Percentiles rank a stretch among this genome's conserved stretches.
Evolutionary conservation across 2,797 vertebrate genomes (phyloP).

Genomic region (Channa striata): DNA sequence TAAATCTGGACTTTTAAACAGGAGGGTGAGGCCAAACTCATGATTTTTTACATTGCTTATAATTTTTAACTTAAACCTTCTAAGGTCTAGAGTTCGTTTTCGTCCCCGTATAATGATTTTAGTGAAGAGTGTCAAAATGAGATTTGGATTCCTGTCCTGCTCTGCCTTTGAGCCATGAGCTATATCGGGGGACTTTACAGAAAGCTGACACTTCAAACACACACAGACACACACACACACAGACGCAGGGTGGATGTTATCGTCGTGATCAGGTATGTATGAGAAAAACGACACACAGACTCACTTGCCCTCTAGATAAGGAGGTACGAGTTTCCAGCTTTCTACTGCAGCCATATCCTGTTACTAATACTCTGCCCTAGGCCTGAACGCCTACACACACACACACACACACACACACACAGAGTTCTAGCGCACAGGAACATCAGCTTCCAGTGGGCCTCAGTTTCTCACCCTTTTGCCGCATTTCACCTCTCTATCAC

Average conservation of each 20-base stretch:
- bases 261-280: constrained; percentile 83
- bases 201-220: constrained; percentile 73
- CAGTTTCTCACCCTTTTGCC: constrained; percentile 71
- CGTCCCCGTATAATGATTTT: constrained; percentile 20
- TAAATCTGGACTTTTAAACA: not conserved
- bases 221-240: constrained; percentile 45
- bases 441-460: constrained; percentile 77
- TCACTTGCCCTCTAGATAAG: constrained; percentile 88
- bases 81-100: not conserved
- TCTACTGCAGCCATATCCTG: constrained; percentile 87
- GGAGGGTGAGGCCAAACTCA: not conserved
- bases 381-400: constrained; percentile 63
- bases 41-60: not conserved
- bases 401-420: constrained; percentile 25
- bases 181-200: constrained; percentile 76
- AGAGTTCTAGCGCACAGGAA: constrained; percentile 78
- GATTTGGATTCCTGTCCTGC: constrained; percentile 49
- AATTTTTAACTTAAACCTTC: not conserved
- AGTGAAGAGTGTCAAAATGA: constrained; percentile 31
- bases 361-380: constrained; percentile 90
- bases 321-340: constrained; percentile 87
- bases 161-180: constrained; percentile 65
- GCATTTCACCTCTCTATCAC: constrained; percentile 72
- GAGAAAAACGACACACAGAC: constrained; percentile 83
- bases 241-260: constrained; percentile 75